These are phyloP conservation scores for Miichthys miiuy DNA, from an alignment of 2,797 vertebrate species.

Conservation along the genomic window DNA sequence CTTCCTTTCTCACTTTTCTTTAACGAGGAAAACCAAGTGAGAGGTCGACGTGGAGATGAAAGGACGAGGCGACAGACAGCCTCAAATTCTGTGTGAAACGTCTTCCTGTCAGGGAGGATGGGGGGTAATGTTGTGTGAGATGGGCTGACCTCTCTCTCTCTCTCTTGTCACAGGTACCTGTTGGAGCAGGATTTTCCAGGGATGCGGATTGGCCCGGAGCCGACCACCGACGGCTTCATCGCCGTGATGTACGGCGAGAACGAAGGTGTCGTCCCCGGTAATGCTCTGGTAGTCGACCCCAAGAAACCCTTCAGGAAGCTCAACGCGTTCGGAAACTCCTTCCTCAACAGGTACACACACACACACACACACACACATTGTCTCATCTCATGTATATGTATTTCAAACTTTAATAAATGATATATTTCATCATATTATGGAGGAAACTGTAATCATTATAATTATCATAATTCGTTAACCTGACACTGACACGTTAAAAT, in stretches of 20 bases:
- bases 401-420: too few species aligned
- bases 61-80: background rate
- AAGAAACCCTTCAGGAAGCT: conserved; percentile 98
- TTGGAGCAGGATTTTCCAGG: conserved; percentile 97
- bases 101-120: too few species aligned
- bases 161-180: conserved; percentile 86
- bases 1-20: conserved; percentile 67
- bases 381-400: too few species aligned
- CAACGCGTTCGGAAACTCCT: conserved; percentile 95
- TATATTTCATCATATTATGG: too few species aligned
- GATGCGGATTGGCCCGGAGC: conserved; percentile 97
- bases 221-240: conserved; percentile 97
- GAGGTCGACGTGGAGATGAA: conserved; percentile 25
- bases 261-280: conserved; percentile 93
- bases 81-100: background rate
- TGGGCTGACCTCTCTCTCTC: background rate
- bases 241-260: conserved; percentile 96
- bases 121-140: too few species aligned
- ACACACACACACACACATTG: background rate
- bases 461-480: too few species aligned
- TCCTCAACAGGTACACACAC: conserved; percentile 91
- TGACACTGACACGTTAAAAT: too few species aligned
- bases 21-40: background rate
- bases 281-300: conserved; percentile 96
- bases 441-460: too few species aligned